Evolutionary conservation across 2,888 invertebrate genomes (phyloP).

Genomic region (Chesias legatella): DNA sequence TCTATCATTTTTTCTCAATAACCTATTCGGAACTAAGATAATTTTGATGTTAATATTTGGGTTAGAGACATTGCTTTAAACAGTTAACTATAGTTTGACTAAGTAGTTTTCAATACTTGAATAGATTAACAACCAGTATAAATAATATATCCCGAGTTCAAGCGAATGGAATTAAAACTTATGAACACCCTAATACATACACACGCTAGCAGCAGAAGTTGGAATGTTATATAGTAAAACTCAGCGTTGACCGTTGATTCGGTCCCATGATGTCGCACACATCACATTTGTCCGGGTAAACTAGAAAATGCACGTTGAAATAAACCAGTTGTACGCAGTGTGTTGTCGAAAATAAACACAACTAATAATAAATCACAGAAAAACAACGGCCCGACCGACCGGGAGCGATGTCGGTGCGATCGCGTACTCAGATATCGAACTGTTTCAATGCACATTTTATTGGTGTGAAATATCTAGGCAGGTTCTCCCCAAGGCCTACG

Average conservation of each 20-base stretch:
- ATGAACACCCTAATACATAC: too few relatives aligned
- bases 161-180: too few relatives aligned
- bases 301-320: conserved; percentile 7
- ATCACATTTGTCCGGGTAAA: conserved; percentile 10
- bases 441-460: conserved; percentile 17
- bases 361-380: conserved; percentile 29
- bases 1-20: not conserved
- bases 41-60: too few relatives aligned
- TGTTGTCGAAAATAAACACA: conserved; percentile 26
- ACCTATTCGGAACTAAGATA: too few relatives aligned
- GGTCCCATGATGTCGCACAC: conserved; percentile 9
- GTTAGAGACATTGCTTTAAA: too few relatives aligned
- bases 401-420: conserved; percentile 7
- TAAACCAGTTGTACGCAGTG: conserved; percentile 7
- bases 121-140: too few relatives aligned
- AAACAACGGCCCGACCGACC: conserved; percentile 23
- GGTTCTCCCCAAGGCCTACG: too few relatives aligned
- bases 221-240: not conserved
- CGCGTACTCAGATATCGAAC: conserved; percentile 9
- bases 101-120: too few relatives aligned
- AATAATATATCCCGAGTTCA: too few relatives aligned
- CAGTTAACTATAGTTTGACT: too few relatives aligned
- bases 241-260: not conserved
- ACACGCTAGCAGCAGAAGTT: not conserved
- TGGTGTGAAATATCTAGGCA: conserved; percentile 4